Conservation (phyloP, 1,140 invertebrate genomes). For the Ptiloglossa arizonensis region DNA sequence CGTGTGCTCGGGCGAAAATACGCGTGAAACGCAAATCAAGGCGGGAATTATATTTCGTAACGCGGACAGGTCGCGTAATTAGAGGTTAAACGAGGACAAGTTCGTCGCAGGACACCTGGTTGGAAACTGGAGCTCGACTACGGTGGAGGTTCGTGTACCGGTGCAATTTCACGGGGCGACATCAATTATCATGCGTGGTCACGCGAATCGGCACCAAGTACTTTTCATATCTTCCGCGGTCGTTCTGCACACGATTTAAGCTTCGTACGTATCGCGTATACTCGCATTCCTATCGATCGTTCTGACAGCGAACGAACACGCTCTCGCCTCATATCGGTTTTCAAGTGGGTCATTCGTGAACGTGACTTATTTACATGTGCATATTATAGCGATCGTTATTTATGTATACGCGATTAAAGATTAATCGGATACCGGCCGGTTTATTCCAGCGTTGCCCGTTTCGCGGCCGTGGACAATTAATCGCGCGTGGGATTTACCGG, state of each 20-base stretch:
- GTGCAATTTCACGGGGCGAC: conserved; percentile 10
- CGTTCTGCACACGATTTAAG: conserved; percentile 48
- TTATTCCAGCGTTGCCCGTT: conserved; percentile 5
- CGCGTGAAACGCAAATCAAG: not conserved
- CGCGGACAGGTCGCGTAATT: not conserved
- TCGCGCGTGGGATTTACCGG: not conserved
- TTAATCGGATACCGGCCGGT: conserved; percentile 24
- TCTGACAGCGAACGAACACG: conserved; percentile 12
- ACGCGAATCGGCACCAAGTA: conserved; percentile 45
- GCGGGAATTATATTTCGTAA: conserved; percentile 16
- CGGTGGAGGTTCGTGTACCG: not conserved
- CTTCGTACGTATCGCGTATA: conserved; percentile 30
- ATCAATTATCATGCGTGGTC: conserved; percentile 62
- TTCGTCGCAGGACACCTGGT: not conserved
- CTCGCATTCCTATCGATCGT: conserved; percentile 52
- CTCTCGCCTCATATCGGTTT: conserved; percentile 50
- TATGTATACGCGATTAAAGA: conserved; percentile 34
- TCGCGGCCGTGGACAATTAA: not conserved
- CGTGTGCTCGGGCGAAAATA: not conserved
- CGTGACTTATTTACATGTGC: conserved; percentile 49
- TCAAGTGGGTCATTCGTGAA: conserved; percentile 43
- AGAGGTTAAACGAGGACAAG: not conserved
- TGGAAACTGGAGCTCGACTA: not conserved
- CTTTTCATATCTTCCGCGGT: conserved; percentile 34
- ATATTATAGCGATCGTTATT: conserved; percentile 48